These are phyloP conservation scores for Maccullochella peelii DNA, from an alignment of 2,113 vertebrate species.

Conservation along the genomic window DNA sequence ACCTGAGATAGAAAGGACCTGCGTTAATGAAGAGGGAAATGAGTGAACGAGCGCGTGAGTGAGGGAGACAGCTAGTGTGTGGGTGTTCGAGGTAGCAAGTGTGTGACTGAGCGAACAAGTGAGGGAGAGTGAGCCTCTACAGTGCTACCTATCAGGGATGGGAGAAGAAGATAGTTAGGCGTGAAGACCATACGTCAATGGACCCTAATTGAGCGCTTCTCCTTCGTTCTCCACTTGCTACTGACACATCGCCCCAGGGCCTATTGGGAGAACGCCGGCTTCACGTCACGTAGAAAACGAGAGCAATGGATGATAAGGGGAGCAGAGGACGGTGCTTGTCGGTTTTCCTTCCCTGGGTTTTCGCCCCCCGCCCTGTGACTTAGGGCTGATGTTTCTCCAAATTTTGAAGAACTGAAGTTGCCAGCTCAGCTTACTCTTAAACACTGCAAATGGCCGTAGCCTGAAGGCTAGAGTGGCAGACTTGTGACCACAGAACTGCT, in stretches of 20 bases:
- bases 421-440: slow-evolving; percentile 62
- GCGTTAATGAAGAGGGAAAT: slow-evolving; percentile 69
- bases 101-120: slow-evolving; percentile 62
- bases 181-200: slow-evolving; percentile 65
- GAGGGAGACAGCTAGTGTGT: slow-evolving; percentile 59
- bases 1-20: slow-evolving; percentile 42
- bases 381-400: slow-evolving; percentile 49
- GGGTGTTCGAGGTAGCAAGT: slow-evolving; percentile 55
- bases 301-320: slow-evolving; percentile 59
- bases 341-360: slow-evolving; percentile 41
- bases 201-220: slow-evolving; percentile 72
- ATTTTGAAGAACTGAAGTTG: slow-evolving; percentile 56
- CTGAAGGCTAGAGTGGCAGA: slow-evolving; percentile 38
- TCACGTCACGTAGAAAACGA: slow-evolving; percentile 56
- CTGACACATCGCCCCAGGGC: slow-evolving; percentile 66
- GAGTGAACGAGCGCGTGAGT: slow-evolving; percentile 51
- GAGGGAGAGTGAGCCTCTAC: slow-evolving; percentile 41
- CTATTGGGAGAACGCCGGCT: slow-evolving; percentile 62
- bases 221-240: slow-evolving; percentile 62
- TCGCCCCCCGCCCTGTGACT: slow-evolving; percentile 45
- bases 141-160: slow-evolving; percentile 48
- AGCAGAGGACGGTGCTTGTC: slow-evolving; percentile 42
- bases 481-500: slow-evolving; percentile 45
- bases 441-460: slow-evolving; percentile 51
- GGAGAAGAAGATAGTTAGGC: slow-evolving; percentile 59